A percentile compares a stretch with the other conserved stretches of the same genome.
These are phyloP conservation scores for Plodia interpunctella DNA, from an alignment of 1,140 invertebrate genomes.

Conservation along the genomic window DNA sequence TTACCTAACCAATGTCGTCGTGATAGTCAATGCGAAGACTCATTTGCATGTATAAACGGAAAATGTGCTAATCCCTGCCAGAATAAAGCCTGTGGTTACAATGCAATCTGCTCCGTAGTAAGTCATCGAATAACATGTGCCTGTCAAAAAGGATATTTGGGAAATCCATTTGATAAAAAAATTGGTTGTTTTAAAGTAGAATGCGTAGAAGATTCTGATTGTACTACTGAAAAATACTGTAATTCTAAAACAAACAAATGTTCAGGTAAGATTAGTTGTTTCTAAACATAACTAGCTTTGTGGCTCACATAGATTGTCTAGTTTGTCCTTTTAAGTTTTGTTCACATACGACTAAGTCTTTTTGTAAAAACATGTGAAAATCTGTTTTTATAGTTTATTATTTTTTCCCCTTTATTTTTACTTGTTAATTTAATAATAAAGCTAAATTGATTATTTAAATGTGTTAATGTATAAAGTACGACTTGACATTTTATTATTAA, in stretches of 20 bases:
- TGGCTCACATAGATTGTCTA: no score
- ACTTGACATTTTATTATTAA: no score
- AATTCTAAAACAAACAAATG: constrained; percentile 87
- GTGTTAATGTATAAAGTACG: no score
- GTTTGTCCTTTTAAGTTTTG: no score
- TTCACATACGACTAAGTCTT: no score
- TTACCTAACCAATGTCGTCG: constrained; percentile 83
- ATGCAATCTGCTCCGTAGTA: constrained; percentile 84
- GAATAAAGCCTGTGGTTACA: constrained; percentile 81
- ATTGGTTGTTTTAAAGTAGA: constrained; percentile 91
- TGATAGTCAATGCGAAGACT: constrained; percentile 83
- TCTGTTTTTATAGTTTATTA: no score
- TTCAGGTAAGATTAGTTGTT: constrained; percentile 77
- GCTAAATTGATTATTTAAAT: no score
- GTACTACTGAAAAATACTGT: constrained; percentile 85
- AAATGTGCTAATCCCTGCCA: constrained; percentile 88
- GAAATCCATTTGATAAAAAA: constrained; percentile 84
- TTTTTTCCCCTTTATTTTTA: no score
- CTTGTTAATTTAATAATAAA: no score
- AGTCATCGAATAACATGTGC: constrained; percentile 84
- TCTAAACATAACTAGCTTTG: no score
- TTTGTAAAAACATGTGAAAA: no score
- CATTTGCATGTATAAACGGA: constrained; percentile 83
- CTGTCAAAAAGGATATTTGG: constrained; percentile 88
- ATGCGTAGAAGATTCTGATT: constrained; percentile 87